Base-by-base conservation (phyloP, 1,140 invertebrate genomes). In the Hypothenemus hampei region DNA sequence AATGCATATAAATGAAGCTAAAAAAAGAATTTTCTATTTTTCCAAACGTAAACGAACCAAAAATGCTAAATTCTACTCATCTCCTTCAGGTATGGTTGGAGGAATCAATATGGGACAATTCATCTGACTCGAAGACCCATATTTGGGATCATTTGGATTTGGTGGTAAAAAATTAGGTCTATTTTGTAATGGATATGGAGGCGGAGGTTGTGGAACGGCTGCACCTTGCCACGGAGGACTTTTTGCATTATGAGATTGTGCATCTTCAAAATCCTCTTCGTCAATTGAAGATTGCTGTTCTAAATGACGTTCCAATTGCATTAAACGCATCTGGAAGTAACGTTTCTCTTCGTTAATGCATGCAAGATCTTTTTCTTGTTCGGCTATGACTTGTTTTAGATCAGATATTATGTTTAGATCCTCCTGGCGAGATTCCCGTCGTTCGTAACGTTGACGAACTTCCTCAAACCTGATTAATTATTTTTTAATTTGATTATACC, bases 311-410 rank as follows among this genome's bases (percentile, higher is more conserved):
- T 67, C 65, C 18, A 68, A 37, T 29, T 55, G 61, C 59, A 72
- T 68, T 21, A 69, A 36, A 36, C 62, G 62, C 69, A 70, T 69
- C 56, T 72, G 70, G 40, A 68, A 72, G 47, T 69, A 72, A 3
- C 69, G 60, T 62, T 75, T 75, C 54, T 75, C 73, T 65, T 79
- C 78, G 13, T 77, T 79, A 6, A 80, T 66, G 18, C 72, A 68
- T 13, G 73, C 72, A 8, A 80, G 58, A 59, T 80, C 78, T 45
- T 75, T 73, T 59, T 80, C 78, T 61, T 78, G 77, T 36, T 77
- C 75, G 6, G 77, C 76, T 44, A 78, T 73, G 5, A 75, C 71
- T 52, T 72, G 71, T 26, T 72, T 69, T 22, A 80, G 55, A 48
- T 79, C 77, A 15, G 73, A 69, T 21, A 80, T 78, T 49, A 75